Conservation (phyloP, 2,797 vertebrate species). For the Acridotheres tristis region DNA sequence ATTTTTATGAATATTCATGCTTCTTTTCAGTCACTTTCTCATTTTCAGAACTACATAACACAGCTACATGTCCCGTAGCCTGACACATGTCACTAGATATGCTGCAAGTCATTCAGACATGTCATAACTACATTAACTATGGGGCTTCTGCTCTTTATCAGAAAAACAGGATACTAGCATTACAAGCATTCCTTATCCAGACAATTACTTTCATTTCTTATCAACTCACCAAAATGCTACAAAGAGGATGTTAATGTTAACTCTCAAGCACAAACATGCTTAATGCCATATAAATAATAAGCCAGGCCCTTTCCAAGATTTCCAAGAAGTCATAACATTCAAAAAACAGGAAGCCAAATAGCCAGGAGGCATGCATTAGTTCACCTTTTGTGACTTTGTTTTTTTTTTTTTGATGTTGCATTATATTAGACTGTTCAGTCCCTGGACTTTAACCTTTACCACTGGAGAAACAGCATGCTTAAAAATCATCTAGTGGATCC, state of each 20-base stretch:
- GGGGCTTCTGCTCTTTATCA: neutral
- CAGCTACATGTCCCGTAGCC: neutral
- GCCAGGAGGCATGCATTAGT: neutral
- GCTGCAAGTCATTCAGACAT: neutral
- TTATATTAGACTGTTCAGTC: neutral
- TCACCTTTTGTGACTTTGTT: neutral
- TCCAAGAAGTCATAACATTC: neutral
- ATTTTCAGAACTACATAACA: neutral
- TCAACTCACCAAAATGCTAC: neutral
- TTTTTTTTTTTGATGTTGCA: neutral
- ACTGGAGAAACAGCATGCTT: neutral
- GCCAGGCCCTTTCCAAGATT: neutral
- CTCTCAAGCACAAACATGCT: neutral
- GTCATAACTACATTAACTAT: neutral
- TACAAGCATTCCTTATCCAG: neutral
- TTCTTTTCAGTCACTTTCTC: neutral
- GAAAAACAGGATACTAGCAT: accelerated
- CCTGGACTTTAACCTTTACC: neutral
- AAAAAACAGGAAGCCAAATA: neutral
- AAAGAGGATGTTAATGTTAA: neutral
- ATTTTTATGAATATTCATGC: neutral
- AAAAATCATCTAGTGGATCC: neutral
- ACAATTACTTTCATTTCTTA: neutral
- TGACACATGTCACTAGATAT: neutral
- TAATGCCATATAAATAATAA: neutral